Evolutionary conservation across 2,113 vertebrate species (phyloP), one percentile per base, ranked within the genome.

Genomic region (Microcebus tavaratra): DNA sequence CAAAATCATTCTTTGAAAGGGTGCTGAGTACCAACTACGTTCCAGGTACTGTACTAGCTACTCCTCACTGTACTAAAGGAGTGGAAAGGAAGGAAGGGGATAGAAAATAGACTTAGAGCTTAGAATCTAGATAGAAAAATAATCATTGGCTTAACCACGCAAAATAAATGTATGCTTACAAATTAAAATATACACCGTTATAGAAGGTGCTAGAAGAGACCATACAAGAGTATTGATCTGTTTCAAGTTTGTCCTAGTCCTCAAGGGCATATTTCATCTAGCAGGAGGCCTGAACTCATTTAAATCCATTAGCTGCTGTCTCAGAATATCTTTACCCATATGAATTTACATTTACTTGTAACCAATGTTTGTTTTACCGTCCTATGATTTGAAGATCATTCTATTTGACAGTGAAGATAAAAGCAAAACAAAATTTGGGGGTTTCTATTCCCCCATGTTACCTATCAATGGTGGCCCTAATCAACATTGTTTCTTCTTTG

Each of bases 241-340:
- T 93, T 36, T 75, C 67, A 48, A 18, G 15, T 20, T 88, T 88
- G 63, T 31, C 59, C 59, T 82, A 81, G 34, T 65, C 72, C 94
- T 90, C 87, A 97, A 96, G 93, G 73, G 36, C 73, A 59, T 70
- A 88, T 81, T 94, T 95, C 57, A 94, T 87, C 65, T 85, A 87
- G 63, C 2, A 29, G 27, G 80, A 94, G 75, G 79, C 48, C 50
- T 83, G 36, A 91, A 72, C 82, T 97, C 87, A 94, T 94, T 97
- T 93, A 91, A 61, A 89, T 53, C 63, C 1, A 0, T 95, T 94
- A 94, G 45, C 14, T 79, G 8, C 61, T 88, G 13, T 61, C 55
- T 96, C 53, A 79, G 90, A 91, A 92, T 81, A 93, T 31, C 36
- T 79, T 93, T 57, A 86, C 21, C 68, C 12, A 25, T 17, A 91